phyloP scores from a whole-genome alignment of 2,888 invertebrate genomes.

The Athalia cordata region DNA sequence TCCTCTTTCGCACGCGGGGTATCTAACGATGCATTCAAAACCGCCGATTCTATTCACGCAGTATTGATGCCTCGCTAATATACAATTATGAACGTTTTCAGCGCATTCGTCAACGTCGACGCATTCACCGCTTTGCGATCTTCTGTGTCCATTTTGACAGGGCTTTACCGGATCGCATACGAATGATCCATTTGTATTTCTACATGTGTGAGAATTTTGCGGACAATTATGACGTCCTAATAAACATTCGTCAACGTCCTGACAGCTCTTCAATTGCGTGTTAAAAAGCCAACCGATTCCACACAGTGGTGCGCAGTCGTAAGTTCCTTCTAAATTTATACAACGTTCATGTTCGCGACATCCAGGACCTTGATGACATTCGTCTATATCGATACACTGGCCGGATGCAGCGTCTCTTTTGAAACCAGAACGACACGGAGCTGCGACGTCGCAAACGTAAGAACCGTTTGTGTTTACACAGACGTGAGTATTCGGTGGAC shows the following conservation, averaged over 20 bases:
- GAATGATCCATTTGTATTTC: constrained; percentile 66
- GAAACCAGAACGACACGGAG: constrained; percentile 43
- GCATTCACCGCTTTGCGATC: constrained; percentile 75
- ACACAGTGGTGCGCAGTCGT: constrained; percentile 70
- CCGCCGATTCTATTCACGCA: constrained; percentile 75
- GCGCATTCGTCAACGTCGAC: constrained; percentile 83
- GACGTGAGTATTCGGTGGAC: constrained; percentile 49
- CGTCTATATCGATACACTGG: constrained; percentile 75
- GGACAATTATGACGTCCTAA: constrained; percentile 75
- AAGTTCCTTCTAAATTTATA: constrained; percentile 74
- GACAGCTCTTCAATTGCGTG: constrained; percentile 59
- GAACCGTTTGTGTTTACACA: constrained; percentile 64
- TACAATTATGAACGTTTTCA: constrained; percentile 73
- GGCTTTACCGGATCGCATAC: constrained; percentile 58
- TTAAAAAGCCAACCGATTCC: constrained; percentile 65
- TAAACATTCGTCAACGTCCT: constrained; percentile 78
- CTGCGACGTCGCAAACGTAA: constrained; percentile 54
- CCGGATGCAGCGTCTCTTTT: constrained; percentile 46
- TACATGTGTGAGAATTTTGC: constrained; percentile 57
- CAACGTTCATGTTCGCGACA: constrained; percentile 72
- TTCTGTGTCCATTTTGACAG: constrained; percentile 61
- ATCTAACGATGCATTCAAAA: constrained; percentile 71
- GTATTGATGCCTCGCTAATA: constrained; percentile 61
- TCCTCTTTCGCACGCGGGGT: constrained; percentile 64
- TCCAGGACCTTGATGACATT: constrained; percentile 73